Percentiles rank a stretch among this genome's conserved stretches.
These are phyloP conservation scores for Drosophila peninsularis DNA, from an alignment of 2,888 invertebrate species.

Conservation along the genomic window DNA sequence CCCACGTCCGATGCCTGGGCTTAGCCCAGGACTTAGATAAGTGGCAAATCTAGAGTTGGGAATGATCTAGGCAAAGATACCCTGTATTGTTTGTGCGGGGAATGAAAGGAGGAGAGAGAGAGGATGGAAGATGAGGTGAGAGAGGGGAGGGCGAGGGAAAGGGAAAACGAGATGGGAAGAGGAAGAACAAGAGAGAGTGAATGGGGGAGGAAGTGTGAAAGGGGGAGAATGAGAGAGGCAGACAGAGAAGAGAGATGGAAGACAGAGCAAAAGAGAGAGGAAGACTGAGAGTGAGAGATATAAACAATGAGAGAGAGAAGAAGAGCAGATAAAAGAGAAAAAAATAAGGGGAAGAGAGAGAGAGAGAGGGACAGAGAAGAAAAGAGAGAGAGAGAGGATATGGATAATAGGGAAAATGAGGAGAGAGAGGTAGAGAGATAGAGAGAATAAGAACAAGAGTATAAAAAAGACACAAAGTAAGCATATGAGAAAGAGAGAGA, in stretches of 20 bases:
- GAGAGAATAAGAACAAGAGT: not conserved
- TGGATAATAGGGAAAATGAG: not conserved
- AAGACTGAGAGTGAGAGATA: not conserved
- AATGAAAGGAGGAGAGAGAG: not conserved
- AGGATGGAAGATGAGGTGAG: not conserved
- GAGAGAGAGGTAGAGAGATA: not conserved
- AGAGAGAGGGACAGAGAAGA: not conserved
- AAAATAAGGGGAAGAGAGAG: too few species aligned
- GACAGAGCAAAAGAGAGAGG: too few species aligned
- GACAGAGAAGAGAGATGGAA: not conserved
- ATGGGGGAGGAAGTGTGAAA: not conserved
- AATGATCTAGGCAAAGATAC: not conserved
- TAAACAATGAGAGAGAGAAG: not conserved
- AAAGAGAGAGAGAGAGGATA: not conserved
- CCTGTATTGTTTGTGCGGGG: conserved; percentile 7
- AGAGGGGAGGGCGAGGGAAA: not conserved
- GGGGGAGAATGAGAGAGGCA: not conserved
- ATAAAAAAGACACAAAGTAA: too few species aligned
- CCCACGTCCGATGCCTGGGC: conserved; percentile 4
- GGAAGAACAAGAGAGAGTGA: too few species aligned
- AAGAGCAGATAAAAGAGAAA: not conserved
- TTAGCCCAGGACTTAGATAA: not conserved
- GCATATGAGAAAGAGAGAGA: too few species aligned
- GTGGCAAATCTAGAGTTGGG: too few species aligned
- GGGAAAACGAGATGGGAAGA: not conserved